phyloP scores from a whole-genome alignment of 2,888 invertebrate species.

The Pimpla rufipes region DNA sequence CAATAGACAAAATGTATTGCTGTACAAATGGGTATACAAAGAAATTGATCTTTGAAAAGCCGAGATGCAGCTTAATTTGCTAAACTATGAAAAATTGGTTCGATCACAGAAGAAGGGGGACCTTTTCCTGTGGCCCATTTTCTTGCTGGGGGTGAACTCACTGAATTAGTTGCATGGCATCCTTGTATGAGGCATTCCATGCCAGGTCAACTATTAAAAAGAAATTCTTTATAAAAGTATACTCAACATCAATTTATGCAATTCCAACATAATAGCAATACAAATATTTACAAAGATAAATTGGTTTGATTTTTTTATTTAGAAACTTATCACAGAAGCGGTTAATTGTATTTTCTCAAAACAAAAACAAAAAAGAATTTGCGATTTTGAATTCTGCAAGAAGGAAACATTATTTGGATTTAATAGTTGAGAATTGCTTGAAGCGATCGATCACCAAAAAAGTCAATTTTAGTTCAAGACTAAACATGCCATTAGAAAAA shows the following conservation, averaged over 20 bases:
- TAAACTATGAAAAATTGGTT: slow-evolving; percentile 63
- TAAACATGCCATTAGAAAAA: background rate
- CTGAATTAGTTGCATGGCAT: slow-evolving; percentile 78
- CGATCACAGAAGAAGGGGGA: slow-evolving; percentile 48
- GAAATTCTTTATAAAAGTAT: too few relatives aligned
- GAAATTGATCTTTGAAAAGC: slow-evolving; percentile 49
- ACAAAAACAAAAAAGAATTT: too few relatives aligned
- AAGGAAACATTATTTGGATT: too few relatives aligned
- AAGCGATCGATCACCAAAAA: slow-evolving; percentile 32
- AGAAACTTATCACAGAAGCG: too few relatives aligned
- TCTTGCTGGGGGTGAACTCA: slow-evolving; percentile 43
- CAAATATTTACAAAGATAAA: too few relatives aligned
- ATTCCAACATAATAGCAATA: too few relatives aligned
- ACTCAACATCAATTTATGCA: too few relatives aligned
- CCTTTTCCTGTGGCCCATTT: slow-evolving; percentile 58
- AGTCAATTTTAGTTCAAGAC: background rate
- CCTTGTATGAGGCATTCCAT: background rate
- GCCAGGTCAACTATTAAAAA: background rate
- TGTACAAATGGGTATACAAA: background rate
- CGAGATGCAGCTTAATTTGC: slow-evolving; percentile 41
- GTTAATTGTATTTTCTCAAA: too few relatives aligned
- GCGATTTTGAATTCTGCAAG: too few relatives aligned
- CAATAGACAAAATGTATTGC: slow-evolving; percentile 33
- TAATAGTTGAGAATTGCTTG: too few relatives aligned
- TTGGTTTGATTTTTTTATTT: too few relatives aligned